These are phyloP conservation scores for Lottia scabra DNA, from an alignment of 2,888 invertebrate species.

Conservation along the genomic window DNA sequence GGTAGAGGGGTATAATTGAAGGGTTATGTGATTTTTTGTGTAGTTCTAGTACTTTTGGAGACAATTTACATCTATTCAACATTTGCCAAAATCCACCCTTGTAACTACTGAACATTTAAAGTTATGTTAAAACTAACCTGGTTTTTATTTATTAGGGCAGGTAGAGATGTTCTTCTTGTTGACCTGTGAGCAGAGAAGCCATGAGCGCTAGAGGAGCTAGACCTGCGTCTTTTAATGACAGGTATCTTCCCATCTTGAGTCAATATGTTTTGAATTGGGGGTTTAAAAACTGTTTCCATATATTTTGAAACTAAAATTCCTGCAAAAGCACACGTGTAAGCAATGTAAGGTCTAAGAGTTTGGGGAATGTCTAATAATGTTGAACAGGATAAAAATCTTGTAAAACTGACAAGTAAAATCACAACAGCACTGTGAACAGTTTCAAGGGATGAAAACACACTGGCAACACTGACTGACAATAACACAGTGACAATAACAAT, in stretches of 20 bases:
- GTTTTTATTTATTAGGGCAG: constrained; percentile 65
- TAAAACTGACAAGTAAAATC: constrained; percentile 60
- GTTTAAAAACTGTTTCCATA: constrained; percentile 65
- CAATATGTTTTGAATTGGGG: constrained; percentile 59
- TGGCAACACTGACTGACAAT: constrained; percentile 56
- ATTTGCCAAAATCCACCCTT: no score
- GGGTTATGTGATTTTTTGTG: no score
- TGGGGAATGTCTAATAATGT: constrained; percentile 58
- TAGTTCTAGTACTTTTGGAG: no score
- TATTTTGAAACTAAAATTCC: constrained; percentile 66
- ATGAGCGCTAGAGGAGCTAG: constrained; percentile 62
- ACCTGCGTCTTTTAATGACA: constrained; percentile 63
- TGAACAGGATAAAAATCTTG: constrained; percentile 63
- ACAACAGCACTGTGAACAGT: constrained; percentile 60
- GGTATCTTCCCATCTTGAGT: constrained; percentile 66
- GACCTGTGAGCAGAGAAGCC: constrained; percentile 57
- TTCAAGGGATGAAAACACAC: constrained; percentile 64
- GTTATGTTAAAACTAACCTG: constrained; percentile 48
- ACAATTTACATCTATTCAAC: no score
- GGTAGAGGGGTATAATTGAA: no score
- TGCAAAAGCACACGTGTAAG: constrained; percentile 63
- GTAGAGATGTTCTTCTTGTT: constrained; percentile 67
- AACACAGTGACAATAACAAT: constrained; percentile 59
- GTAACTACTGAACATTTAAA: no score
- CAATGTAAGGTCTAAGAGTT: constrained; percentile 58